These are phyloP conservation scores for Noctua janthe DNA, from an alignment of 2,888 invertebrate genomes.

Conservation along the genomic window DNA sequence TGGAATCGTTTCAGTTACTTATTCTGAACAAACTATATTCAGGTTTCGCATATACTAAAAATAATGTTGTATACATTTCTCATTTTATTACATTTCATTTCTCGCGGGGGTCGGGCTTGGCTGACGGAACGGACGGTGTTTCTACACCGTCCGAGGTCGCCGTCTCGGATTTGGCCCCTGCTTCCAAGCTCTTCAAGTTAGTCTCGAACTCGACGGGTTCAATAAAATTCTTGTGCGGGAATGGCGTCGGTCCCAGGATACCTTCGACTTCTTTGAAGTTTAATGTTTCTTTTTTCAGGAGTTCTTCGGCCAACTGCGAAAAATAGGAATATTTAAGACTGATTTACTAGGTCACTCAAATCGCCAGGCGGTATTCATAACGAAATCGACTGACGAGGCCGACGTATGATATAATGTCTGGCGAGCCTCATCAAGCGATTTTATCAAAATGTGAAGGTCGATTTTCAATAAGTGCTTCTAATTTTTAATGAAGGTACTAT, in stretches of 20 bases:
- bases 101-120: conserved; percentile 71
- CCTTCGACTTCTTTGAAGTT: conserved; percentile 96
- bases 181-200: conserved; percentile 85
- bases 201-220: conserved; percentile 95
- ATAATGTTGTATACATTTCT: too few relatives aligned
- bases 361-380: not conserved
- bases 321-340: not conserved
- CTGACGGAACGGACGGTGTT: conserved; percentile 68
- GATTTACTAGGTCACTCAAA: not conserved
- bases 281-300: conserved; percentile 97
- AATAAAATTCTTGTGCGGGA: conserved; percentile 93
- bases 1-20: too few relatives aligned
- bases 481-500: not conserved
- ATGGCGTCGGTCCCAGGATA: conserved; percentile 97
- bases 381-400: not conserved
- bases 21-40: too few relatives aligned
- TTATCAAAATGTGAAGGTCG: not conserved
- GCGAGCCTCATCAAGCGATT: not conserved
- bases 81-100: conserved; percentile 26
- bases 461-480: not conserved
- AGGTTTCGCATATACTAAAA: too few relatives aligned
- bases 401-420: not conserved
- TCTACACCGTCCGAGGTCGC: not conserved
- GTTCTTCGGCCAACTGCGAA: conserved; percentile 95
- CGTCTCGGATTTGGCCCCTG: conserved; percentile 69